Base-by-base conservation (phyloP, 2,888 invertebrate species). In the Ametastegia equiseti region DNA sequence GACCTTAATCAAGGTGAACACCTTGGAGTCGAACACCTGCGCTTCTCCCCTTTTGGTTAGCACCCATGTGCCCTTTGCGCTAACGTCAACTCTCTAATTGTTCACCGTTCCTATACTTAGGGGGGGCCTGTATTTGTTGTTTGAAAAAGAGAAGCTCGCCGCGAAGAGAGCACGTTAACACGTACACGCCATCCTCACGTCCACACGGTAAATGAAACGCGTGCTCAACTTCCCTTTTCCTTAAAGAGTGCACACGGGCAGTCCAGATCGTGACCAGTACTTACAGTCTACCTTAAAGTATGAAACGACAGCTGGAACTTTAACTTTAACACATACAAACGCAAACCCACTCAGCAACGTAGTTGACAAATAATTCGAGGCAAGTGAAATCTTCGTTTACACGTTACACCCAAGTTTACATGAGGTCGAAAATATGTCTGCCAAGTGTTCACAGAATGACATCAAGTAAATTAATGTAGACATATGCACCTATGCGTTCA, bases 21-120 rank as follows among this genome's bases (percentile, higher is more conserved):
- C 60, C 45, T 78, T 42, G 42, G 60, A 27, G 39, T 54, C 39
- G 57, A 45, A 84, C 89, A 89, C 88, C 88, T 88, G 88, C 87
- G 84, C 84, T 87, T 86, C 83, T 86, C 84, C 83, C 81, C 82
- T 82, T 83, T 80, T 83, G 81, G 83, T 86, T 84, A 84, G 82
- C 85, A 84, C 83, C n/a, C 83, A 83, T 81, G 39, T 75, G 50
- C 81, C 77, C 75, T 81, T 81, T 57, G 42, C 23, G 30, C 81
- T 77, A 63, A 84, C 84, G 83, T 83, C 84, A 83, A 85, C 86
- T 84, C 86, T 87, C 88, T 88, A 88, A 88, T 88, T 88, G 87
- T 86, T 86, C 60, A 60, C 39, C 78, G 42, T 57, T 45, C 45
- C 42, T 78, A n/a, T n/a, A 60, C 42, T 78, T 63, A 75, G 50